Conservation (phyloP, 1,140 invertebrate species). For the Drosophila jambulina region DNA sequence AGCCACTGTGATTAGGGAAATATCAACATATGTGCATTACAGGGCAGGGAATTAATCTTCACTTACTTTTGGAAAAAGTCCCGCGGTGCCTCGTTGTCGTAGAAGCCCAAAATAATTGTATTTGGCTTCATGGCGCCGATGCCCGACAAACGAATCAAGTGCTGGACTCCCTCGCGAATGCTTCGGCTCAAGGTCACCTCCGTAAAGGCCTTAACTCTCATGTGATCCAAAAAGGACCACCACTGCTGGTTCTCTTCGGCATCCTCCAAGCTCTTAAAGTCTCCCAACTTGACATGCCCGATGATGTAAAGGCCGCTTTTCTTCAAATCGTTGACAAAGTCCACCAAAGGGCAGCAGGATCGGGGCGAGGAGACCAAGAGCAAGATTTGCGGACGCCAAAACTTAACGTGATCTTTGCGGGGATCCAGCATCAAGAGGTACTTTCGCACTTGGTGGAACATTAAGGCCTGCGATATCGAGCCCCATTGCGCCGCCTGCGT, state of each 20-base stretch:
- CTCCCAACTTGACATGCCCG: conserved; percentile 94
- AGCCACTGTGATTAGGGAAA: conserved; percentile 64
- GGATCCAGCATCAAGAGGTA: conserved; percentile 98
- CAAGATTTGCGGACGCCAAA: conserved; percentile 99
- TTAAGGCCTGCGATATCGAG: conserved; percentile 98
- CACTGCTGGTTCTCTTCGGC: conserved; percentile 93
- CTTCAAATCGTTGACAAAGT: conserved; percentile 99
- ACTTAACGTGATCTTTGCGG: conserved; percentile 99
- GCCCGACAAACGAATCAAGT: conserved; percentile 96
- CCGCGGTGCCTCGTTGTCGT: conserved; percentile 90
- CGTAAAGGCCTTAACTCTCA: conserved; percentile 98
- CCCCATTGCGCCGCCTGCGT: conserved; percentile 94
- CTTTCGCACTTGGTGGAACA: conserved; percentile 99
- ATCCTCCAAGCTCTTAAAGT: conserved; percentile 88
- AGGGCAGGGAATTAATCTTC: too few species aligned
- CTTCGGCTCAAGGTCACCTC: conserved; percentile 95
- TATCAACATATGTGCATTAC: background rate
- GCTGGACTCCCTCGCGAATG: conserved; percentile 95
- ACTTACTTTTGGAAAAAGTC: conserved; percentile 90
- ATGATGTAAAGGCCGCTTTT: conserved; percentile 98
- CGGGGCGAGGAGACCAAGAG: conserved; percentile 96
- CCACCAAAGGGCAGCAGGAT: conserved; percentile 95
- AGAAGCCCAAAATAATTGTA: conserved; percentile 96
- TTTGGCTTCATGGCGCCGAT: conserved; percentile 99
- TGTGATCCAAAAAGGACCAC: conserved; percentile 94